phyloP scores from a whole-genome alignment of 2,113 vertebrate genomes.

The Syrrhaptes paradoxus region DNA sequence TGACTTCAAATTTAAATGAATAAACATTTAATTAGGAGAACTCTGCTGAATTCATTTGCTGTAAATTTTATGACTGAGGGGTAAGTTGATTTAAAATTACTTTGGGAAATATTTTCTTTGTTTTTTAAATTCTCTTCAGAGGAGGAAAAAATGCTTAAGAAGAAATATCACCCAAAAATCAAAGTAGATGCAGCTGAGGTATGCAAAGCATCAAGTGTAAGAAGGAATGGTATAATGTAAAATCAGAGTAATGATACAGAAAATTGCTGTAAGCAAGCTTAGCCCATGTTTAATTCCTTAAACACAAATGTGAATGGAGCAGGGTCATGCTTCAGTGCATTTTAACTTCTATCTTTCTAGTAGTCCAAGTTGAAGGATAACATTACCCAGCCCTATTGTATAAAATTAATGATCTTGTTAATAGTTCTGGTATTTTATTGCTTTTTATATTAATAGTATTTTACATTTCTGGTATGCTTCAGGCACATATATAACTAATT shows the following conservation, averaged over 20 bases:
- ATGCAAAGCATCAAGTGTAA: neutral
- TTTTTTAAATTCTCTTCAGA: neutral
- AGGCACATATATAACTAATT: neutral
- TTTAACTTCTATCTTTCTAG: neutral
- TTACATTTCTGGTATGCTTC: neutral
- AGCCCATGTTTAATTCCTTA: neutral
- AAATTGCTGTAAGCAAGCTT: neutral
- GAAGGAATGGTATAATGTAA: neutral
- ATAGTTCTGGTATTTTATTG: no score
- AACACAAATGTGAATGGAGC: neutral
- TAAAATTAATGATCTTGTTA: slow-evolving; percentile 19
- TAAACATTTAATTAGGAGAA: neutral
- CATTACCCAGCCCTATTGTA: neutral
- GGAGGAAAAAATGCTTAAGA: neutral
- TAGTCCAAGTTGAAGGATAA: neutral
- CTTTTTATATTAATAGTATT: neutral
- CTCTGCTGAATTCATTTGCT: neutral
- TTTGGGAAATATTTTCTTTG: neutral
- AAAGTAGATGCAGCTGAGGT: neutral
- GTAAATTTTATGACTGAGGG: neutral
- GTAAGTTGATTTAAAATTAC: neutral
- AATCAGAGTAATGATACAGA: neutral
- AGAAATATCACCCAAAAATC: neutral
- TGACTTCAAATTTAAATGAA: neutral
- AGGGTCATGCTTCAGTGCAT: neutral